Conservation (phyloP, 2,888 invertebrate genomes). For the Scotopteryx bipunctaria region DNA sequence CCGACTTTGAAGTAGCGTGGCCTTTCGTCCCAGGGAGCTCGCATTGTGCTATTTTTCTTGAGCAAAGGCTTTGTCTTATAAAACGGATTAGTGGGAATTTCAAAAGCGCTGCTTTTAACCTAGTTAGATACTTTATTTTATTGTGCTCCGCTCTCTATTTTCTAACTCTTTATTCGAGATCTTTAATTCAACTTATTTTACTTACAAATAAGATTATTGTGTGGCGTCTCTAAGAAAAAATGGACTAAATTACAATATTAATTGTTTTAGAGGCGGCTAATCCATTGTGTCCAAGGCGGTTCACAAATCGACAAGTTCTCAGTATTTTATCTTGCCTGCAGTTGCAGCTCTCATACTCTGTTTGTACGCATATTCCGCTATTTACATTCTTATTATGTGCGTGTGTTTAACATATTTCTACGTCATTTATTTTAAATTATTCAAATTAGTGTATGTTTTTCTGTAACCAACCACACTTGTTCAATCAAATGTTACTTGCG, state of each 20-base stretch:
- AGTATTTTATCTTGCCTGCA: slow-evolving; percentile 14
- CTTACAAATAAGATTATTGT: slow-evolving; percentile 20
- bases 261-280: slow-evolving; percentile 21
- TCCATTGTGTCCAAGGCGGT: slow-evolving; percentile 15
- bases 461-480: slow-evolving; percentile 6
- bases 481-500: not conserved
- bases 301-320: slow-evolving; percentile 21
- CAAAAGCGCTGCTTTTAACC: slow-evolving; percentile 32
- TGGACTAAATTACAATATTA: slow-evolving; percentile 18
- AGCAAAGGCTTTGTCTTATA: slow-evolving; percentile 51
- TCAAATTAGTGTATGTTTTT: not conserved
- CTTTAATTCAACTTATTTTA: slow-evolving; percentile 19
- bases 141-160: slow-evolving; percentile 12
- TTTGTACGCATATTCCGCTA: slow-evolving; percentile 16
- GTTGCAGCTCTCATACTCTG: slow-evolving; percentile 5
- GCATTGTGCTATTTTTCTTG: slow-evolving; percentile 49
- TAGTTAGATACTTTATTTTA: slow-evolving; percentile 25
- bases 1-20: slow-evolving; percentile 59
- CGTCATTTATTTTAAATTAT: slow-evolving; percentile 7
- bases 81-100: slow-evolving; percentile 43
- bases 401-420: slow-evolving; percentile 9
- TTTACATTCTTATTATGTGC: slow-evolving; percentile 8
- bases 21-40: slow-evolving; percentile 53
- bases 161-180: slow-evolving; percentile 3
- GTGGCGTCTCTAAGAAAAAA: slow-evolving; percentile 15